Evolutionary conservation across 2,888 invertebrate genomes (phyloP).

Genomic region (Seira ritae): DNA sequence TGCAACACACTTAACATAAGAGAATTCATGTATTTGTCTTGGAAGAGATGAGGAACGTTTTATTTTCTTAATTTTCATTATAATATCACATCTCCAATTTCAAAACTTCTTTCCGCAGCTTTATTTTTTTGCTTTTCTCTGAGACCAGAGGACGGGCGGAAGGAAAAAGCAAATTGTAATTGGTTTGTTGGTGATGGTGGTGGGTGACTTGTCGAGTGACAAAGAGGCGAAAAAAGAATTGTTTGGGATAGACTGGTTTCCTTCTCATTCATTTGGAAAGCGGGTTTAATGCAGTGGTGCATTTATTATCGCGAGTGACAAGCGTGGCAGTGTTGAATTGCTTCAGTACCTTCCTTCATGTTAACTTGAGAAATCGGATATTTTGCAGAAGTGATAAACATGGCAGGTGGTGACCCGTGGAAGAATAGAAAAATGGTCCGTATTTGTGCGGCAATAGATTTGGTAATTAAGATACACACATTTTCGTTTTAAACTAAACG

Average conservation of each 20-base stretch:
- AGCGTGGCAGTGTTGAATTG: background rate
- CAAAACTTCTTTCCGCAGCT: background rate
- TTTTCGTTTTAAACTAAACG: no score
- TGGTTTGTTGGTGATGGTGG: background rate
- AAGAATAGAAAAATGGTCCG: constrained; percentile 55
- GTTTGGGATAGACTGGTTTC: background rate
- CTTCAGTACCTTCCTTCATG: constrained; percentile 4
- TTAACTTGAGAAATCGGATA: background rate
- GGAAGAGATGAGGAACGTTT: background rate
- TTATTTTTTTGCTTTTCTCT: no score
- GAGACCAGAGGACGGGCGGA: no score
- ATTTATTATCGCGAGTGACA: background rate
- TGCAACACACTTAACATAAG: no score
- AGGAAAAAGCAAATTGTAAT: background rate
- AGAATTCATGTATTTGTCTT: background rate
- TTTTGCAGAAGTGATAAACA: constrained; percentile 39
- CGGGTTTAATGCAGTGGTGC: background rate
- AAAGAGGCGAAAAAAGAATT: background rate
- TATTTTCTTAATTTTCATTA: background rate
- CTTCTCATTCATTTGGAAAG: constrained; percentile 8
- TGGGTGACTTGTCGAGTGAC: constrained; percentile 6
- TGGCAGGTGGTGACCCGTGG: constrained; percentile 65
- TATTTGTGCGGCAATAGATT: constrained; percentile 52
- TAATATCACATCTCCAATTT: constrained; percentile 1
- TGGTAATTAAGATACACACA: constrained; percentile 50